Evolutionary conservation across 2,797 vertebrate genomes (phyloP).

Genomic region (Oreonectes daqikongensis): DNA sequence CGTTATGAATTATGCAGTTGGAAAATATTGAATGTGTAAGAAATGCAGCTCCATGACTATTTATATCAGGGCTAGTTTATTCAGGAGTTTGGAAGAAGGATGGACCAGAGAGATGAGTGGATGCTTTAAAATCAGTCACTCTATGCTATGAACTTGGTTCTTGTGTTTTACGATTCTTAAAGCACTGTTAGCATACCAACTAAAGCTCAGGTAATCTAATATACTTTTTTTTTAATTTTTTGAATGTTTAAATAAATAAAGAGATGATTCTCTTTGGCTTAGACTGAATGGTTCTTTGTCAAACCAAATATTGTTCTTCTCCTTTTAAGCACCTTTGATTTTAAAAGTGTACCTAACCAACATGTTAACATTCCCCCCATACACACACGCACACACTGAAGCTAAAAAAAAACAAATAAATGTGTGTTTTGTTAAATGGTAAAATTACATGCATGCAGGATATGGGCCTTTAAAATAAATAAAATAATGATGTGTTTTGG

Average conservation of each 20-base stretch:
- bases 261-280: too few species aligned
- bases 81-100: slow-evolving; percentile 39
- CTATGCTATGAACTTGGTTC: slow-evolving; percentile 23
- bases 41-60: slow-evolving; percentile 47
- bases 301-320: too few species aligned
- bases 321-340: too few species aligned
- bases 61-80: slow-evolving; percentile 49
- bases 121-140: slow-evolving; percentile 34
- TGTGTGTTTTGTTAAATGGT: slow-evolving; percentile 69
- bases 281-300: too few species aligned
- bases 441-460: slow-evolving; percentile 63
- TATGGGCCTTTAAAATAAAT: slow-evolving; percentile 24
- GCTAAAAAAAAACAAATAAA: slow-evolving; percentile 67
- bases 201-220: too few species aligned
- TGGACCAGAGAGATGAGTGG: slow-evolving; percentile 18
- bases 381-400: too few species aligned
- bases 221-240: too few species aligned
- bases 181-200: too few species aligned
- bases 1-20: slow-evolving; percentile 52
- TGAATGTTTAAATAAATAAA: too few species aligned
- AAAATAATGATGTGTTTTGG: slow-evolving; percentile 2
- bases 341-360: too few species aligned
- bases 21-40: slow-evolving; percentile 48
- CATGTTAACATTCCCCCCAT: background rate
- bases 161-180: slow-evolving; percentile 13